These are phyloP conservation scores for Crypturellus undulatus DNA, from an alignment of 2,113 vertebrate species.

Conservation along the genomic window DNA sequence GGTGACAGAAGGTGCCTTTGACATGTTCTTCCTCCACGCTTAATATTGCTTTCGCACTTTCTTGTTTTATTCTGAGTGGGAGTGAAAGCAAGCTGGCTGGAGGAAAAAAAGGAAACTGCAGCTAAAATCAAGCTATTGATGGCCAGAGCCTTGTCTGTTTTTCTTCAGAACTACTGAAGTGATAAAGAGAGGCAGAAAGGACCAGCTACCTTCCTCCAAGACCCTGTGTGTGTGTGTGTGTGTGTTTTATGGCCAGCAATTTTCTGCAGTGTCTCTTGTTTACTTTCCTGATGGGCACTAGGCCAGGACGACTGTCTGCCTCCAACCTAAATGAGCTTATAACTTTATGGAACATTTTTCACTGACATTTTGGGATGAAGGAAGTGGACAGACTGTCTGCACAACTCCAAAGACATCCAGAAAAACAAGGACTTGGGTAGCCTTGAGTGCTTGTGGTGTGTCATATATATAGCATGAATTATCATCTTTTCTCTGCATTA, in stretches of 20 bases:
- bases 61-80: background rate
- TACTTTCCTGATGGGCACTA: slow-evolving; percentile 38
- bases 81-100: background rate
- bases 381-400: background rate
- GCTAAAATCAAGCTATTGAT: background rate
- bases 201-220: slow-evolving; percentile 22
- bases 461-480: background rate
- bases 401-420: slow-evolving; percentile 22
- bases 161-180: slow-evolving; percentile 57
- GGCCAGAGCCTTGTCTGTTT: slow-evolving; percentile 2
- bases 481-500: background rate
- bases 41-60: background rate
- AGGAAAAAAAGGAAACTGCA: background rate
- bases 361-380: slow-evolving; percentile 26
- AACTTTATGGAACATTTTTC: slow-evolving; percentile 45
- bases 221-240: fast-evolving
- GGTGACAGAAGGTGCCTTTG: background rate
- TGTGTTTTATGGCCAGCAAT: background rate
- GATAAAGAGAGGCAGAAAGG: slow-evolving; percentile 18
- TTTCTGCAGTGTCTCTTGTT: slow-evolving; percentile 46
- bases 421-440: background rate
- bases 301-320: slow-evolving; percentile 64
- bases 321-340: slow-evolving; percentile 52
- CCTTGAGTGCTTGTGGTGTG: background rate
- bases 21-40: background rate